These are phyloP conservation scores for Misgurnus mizolepis DNA, from an alignment of 2,113 vertebrate genomes.

Conservation along the genomic window DNA sequence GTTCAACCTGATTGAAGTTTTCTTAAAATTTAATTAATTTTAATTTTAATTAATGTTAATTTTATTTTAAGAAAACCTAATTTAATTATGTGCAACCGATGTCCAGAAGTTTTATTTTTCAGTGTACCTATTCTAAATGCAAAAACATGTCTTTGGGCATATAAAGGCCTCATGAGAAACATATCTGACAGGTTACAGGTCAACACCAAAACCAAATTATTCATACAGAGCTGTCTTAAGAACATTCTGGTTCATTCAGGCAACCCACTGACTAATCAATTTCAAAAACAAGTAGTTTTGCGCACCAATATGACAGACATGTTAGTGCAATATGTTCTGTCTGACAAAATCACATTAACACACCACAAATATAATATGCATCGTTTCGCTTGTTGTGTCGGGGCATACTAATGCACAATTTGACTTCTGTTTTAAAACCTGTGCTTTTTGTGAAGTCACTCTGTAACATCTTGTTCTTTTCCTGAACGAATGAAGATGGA, in stretches of 20 bases:
- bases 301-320: not conserved
- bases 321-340: conserved; percentile 24
- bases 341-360: conserved; percentile 22
- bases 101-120: too few relatives aligned
- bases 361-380: conserved; percentile 25
- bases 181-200: too few relatives aligned
- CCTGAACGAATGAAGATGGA: not conserved
- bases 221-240: not conserved
- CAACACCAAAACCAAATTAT: too few relatives aligned
- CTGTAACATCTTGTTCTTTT: conserved; percentile 31
- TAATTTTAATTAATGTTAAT: too few relatives aligned
- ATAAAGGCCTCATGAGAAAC: conserved; percentile 5
- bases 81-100: too few relatives aligned
- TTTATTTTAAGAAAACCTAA: too few relatives aligned
- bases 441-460: conserved; percentile 14
- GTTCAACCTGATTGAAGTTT: too few relatives aligned
- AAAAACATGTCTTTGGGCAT: too few relatives aligned
- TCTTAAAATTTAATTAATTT: too few relatives aligned
- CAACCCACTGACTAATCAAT: not conserved
- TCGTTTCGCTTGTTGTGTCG: conserved; percentile 2
- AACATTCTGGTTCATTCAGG: not conserved
- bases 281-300: not conserved
- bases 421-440: conserved; percentile 2
- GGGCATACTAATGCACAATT: conserved; percentile 24
- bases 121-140: not conserved